Evolutionary conservation across 2,113 vertebrate genomes (phyloP), one percentile per base, ranked within the genome.

Genomic region (Tretioscincus oriximinensis): DNA sequence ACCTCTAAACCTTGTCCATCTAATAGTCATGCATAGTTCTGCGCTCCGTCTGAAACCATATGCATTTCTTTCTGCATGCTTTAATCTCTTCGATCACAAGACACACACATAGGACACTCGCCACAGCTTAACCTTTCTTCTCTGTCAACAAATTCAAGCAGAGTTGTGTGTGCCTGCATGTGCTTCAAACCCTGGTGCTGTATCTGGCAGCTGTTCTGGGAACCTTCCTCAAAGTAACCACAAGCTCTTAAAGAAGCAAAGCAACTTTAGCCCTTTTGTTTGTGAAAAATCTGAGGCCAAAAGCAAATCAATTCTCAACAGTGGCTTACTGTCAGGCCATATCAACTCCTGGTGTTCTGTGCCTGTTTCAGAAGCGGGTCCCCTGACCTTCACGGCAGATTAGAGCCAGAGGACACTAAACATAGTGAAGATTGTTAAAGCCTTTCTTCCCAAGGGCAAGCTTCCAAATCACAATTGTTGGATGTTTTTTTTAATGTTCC

Each of bases 361-460:
- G 29, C 65, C 67, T 81, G 20, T 14, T 72, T 72, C 5, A 26
- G 41, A 78, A 60, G 76, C 51, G 20, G 51, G 31, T 66, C 20
- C 0, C 0, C 0, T 1, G 2, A 1, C 35, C 64, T 22, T 1
- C 0, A 9, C 0, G 1, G 61, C 45, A 0, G 0, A 49, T 1
- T 18, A 84, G 60, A 63, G 83, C 12, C 68, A 78, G 41, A 86
- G 51, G 63, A 68, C 22, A 63, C 3, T 22, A 11, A 35, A 41
- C 74, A 51, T 31, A 65, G n/a, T 28, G 12, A 29, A 58, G 35
- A 45, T 24, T 49, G 31, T 67, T 73, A 69, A 74, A 8, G 24
- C 21, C 47, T 61, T 73, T 49, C 51, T 74, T 68, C 31, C 60
- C 18, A 58, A 49, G 35, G 41, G 73, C 54, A 0, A 28, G 51